Base-by-base conservation (phyloP, 2,113 vertebrate species). In the Addax nasomaculatus region DNA sequence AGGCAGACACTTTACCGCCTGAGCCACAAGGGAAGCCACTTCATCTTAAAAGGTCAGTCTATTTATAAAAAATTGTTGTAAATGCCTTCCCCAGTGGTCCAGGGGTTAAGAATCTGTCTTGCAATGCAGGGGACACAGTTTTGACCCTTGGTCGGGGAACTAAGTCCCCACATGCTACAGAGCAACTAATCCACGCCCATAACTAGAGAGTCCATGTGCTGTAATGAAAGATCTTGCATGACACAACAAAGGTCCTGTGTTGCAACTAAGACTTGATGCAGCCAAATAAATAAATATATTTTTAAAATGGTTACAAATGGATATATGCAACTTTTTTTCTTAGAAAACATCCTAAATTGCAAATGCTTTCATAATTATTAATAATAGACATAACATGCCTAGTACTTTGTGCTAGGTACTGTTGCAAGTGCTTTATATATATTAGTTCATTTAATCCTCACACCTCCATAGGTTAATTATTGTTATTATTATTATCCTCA, bases 361-460 rank as follows among this genome's bases (percentile, higher is more conserved):
- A 33, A 64, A 81, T 85, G 4, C 10, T 55, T 93, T 83, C 7
- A 29, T 92, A 89, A 83, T 15, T 79, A 51, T 78, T 89, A 85
- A 53, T 51, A 67, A 87, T 16, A 88, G 21, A 21, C 17, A 80
- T 58, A 7, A 51, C 36, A 58, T 58, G 87, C 21, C 12, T 4
- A 73, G 5, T 8, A n/a, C 57, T 93, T 60, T 78, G 29, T 90
- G 49, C 16, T 73, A 25, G 33, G 7, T 49, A 33, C 3, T 64
- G 8, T 43, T 36, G 25, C 27, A 58, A 81, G 33, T 83, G 11
- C 23, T 91, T 90, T 67, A 76, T 47, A 15, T 49, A 27, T 87
- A 13, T 58, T 51, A 94, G n/a, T 43, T 97, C 51, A 86, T 80
- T 95, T 85, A 85, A 81, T 93, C 36, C 45, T 96, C 27, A 55